Base-by-base conservation (phyloP, 2,113 vertebrate species). In the Phycodurus eques region DNA sequence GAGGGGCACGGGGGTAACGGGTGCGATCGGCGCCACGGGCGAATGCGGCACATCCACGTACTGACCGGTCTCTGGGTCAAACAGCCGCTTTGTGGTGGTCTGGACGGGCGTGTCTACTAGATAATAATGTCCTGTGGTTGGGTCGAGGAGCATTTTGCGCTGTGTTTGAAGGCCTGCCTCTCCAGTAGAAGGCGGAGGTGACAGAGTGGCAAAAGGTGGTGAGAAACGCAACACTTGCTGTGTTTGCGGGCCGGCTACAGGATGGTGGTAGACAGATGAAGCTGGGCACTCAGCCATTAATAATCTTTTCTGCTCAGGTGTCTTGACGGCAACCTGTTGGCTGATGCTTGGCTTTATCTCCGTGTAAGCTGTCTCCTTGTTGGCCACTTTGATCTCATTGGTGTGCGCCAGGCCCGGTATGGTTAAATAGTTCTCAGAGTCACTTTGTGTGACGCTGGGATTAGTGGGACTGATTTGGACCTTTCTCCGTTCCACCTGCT, bases 101-200 rank as follows among this genome's bases (percentile, higher is more conserved):
- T 93, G 93, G 19, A 96, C 80, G 0, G 97, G 95, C 0, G 95
- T 94, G 86, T 99, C 97, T 82, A 99, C 96, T 82, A 98, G 86
- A 86, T 98, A 98, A 87, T 94, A 98, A 83, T 98, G 96, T 75
- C 97, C 97, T 0, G 96, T 98, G 33, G 93, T 92, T 70, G 96
- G 94, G 77, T 98, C 97, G 78, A 99, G 82, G 66, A 99, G 93
- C 93, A 98, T 93, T 90, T 96, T 98, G 62, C 95, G 93, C 88
- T 98, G 96, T 1, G 93, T 95, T 84, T 93, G 95, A 61, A 88
- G 89, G 0, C 46, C 74, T 6, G 80, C 75, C 39, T 85, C 60
- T 76, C 81, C 81, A 54, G 74, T 43, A 49, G 82, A 73, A 75
- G 91, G 74, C 27, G 82, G 91, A 44, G 87, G 90, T 0, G 85